A percentile compares a stretch with the other conserved stretches of the same genome.
These are phyloP conservation scores for Operophtera brumata DNA, from an alignment of 2,888 invertebrate genomes.

Conservation along the genomic window DNA sequence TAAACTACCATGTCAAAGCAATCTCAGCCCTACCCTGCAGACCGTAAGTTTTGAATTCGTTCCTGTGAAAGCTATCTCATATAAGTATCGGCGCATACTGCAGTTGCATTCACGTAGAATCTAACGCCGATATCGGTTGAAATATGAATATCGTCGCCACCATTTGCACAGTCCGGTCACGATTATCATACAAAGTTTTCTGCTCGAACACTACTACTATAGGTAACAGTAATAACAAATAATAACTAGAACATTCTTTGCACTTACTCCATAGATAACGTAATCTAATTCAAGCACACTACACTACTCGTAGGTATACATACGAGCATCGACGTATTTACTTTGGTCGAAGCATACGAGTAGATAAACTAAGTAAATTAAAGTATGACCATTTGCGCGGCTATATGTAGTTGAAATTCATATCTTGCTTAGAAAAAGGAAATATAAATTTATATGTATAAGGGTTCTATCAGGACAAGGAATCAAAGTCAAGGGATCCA, in stretches of 20 bases:
- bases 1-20: conserved; percentile 9
- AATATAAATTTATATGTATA: no score
- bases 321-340: no score
- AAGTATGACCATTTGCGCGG: no score
- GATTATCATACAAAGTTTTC: conserved; percentile 44
- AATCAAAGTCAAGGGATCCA: no score
- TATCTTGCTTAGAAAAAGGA: no score
- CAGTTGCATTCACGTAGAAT: conserved; percentile 47
- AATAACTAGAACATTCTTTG: neutral
- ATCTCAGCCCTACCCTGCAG: conserved; percentile 1
- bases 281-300: no score
- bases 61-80: conserved; percentile 22
- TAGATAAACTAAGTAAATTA: no score
- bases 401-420: no score
- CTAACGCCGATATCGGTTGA: conserved; percentile 51
- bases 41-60: conserved; percentile 18
- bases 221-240: conserved; percentile 13
- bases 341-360: no score
- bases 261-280: neutral
- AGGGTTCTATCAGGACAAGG: no score
- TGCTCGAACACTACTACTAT: conserved; percentile 17
- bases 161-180: conserved; percentile 53
- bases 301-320: no score
- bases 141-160: conserved; percentile 61
- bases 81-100: conserved; percentile 33